Conservation (phyloP, 2,113 vertebrate species). For the Rousettus leschenaultii region DNA sequence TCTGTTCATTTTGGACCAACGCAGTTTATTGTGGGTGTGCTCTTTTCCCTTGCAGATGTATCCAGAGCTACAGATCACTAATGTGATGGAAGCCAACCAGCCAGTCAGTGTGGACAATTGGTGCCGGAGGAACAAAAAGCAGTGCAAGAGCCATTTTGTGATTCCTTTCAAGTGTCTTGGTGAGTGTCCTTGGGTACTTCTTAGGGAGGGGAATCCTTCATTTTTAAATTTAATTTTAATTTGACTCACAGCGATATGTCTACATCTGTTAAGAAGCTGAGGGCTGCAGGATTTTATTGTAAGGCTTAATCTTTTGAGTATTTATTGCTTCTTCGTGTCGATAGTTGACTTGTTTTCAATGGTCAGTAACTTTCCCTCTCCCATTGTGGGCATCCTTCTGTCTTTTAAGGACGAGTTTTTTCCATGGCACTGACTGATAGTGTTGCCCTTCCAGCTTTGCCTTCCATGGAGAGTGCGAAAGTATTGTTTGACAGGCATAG, state of each 20-base stretch:
- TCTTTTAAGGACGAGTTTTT: neutral
- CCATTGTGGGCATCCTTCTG: neutral
- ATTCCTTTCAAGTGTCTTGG: slow-evolving; percentile 97
- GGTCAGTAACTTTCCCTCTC: neutral
- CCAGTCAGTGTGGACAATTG: slow-evolving; percentile 93
- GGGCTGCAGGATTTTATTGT: neutral
- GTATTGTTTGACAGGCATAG: neutral
- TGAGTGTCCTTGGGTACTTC: slow-evolving; percentile 77
- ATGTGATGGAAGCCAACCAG: slow-evolving; percentile 96
- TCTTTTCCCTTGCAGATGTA: slow-evolving; percentile 87
- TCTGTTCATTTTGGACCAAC: neutral
- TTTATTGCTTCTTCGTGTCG: neutral
- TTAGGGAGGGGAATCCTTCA: neutral
- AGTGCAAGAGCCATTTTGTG: slow-evolving; percentile 93
- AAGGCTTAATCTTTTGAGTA: neutral
- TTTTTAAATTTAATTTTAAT: neutral
- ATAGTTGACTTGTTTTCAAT: neutral
- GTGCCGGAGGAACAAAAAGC: slow-evolving; percentile 94
- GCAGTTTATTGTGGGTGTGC: neutral
- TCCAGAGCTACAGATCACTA: slow-evolving; percentile 96
- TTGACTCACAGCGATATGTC: neutral
- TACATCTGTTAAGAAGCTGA: neutral
- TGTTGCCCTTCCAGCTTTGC: neutral
- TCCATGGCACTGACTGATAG: neutral
- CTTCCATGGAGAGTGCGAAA: neutral